Conservation (phyloP, 2,113 vertebrate species). For the Rhegmatorhina hoffmannsi region DNA sequence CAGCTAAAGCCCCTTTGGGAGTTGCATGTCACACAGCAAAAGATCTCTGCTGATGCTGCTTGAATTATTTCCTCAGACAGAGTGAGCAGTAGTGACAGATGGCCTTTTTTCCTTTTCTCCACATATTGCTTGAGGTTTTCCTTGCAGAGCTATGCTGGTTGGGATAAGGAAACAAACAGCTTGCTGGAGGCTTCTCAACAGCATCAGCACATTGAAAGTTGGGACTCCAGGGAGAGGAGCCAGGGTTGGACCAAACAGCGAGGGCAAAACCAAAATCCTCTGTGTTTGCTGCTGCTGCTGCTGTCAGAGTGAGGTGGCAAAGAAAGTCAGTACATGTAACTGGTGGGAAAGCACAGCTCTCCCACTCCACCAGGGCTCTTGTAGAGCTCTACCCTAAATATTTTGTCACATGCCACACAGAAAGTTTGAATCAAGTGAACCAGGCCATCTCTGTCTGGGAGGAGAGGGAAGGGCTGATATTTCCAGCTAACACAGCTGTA, state of each 20-base stretch:
- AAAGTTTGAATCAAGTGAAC: background rate
- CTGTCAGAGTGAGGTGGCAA: fast-evolving
- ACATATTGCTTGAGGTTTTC: background rate
- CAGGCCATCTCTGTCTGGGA: background rate
- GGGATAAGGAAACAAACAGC: background rate
- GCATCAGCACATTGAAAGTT: background rate
- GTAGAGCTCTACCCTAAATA: background rate
- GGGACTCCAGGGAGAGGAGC: background rate
- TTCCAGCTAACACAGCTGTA: background rate
- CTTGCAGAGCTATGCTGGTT: background rate
- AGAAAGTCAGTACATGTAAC: background rate
- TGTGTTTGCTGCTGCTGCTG: background rate
- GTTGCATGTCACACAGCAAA: background rate
- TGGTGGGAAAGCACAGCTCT: background rate
- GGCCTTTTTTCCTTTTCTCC: background rate
- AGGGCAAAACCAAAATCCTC: background rate
- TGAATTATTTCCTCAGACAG: background rate
- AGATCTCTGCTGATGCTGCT: background rate
- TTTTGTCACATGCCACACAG: background rate
- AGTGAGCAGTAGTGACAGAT: conserved; percentile 9
- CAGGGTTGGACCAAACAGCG: background rate
- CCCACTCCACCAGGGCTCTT: background rate
- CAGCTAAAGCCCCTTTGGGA: background rate
- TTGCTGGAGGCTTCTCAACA: background rate
- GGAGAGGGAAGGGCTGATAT: background rate